A percentile compares a stretch with the other conserved stretches of the same genome.
Conservation (phyloP, 2,797 vertebrate species). For the Bradypus variegatus region DNA sequence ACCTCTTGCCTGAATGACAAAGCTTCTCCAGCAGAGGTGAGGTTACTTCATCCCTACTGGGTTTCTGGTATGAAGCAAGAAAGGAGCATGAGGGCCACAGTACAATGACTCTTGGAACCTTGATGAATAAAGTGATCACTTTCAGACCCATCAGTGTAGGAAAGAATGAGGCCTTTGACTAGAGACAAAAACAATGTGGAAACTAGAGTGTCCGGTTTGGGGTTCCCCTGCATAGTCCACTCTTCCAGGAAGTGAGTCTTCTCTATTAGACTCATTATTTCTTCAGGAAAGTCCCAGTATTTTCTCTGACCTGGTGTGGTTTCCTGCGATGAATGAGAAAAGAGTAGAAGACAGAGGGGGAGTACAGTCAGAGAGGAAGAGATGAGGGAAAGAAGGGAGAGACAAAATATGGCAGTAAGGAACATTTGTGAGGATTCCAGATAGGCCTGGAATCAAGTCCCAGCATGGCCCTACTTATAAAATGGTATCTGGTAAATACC, state of each 20-base stretch:
- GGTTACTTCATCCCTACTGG: conserved; percentile 59
- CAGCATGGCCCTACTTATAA: background rate
- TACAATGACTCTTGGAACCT: background rate
- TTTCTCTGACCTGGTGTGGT: background rate
- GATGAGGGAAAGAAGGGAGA: background rate
- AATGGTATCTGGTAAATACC: background rate
- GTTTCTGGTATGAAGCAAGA: background rate
- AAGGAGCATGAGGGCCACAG: background rate
- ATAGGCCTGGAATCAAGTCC: background rate
- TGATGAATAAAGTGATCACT: conserved; percentile 19
- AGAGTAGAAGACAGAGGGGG: background rate
- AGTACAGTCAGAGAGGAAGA: background rate
- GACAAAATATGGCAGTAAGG: background rate
- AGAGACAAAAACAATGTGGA: background rate
- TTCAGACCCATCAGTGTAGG: background rate
- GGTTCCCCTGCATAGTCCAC: background rate
- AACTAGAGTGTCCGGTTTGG: background rate
- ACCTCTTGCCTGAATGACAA: background rate
- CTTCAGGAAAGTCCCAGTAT: background rate
- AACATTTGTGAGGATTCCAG: background rate
- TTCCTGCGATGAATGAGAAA: background rate
- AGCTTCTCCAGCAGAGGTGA: conserved; percentile 40
- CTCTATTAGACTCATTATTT: background rate
- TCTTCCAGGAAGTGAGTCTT: conserved; percentile 3
- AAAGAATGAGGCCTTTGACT: background rate